Base-by-base conservation (phyloP, 2,888 invertebrate species). In the Zaprionus lineosus region DNA sequence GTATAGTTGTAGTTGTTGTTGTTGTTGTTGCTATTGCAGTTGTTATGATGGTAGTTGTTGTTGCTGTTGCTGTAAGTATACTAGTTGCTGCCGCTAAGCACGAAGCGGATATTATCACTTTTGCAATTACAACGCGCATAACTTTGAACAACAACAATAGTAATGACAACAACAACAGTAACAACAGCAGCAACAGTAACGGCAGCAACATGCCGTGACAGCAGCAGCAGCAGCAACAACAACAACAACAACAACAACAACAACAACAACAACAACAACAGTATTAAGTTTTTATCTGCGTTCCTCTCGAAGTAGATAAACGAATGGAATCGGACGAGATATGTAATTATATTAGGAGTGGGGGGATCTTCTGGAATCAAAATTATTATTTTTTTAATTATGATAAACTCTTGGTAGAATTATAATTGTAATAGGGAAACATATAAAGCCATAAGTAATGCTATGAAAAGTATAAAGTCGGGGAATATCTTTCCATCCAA, bases 31-130 rank as follows among this genome's bases (percentile, higher is more conserved):
- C 3, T 14, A 16, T 3, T 36, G 16, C 3, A 16, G 19, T 7
- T 18, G 9, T 4, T 33, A 24, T 12, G 2, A 24, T 33, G 31
- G 19, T 44, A 51, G 51, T 60, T 60, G 46, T 29, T 26, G 28
- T 3, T 36, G 16, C 3, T 36, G 19, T 7, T 18, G 9, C 2
- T 33, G 39, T 12, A 3, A 24, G 24, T 39, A 15, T 44, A 51
- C 44, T 60, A 52, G 46, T 29, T 26, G 48, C 36, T 53, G 63
- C 52, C 50, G 53, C 68, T 69, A 58, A 65, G 71, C 65, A 70
- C 60, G 62, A 71, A 71, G 67, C 71, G 71, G 71, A 72, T 71
- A 66, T 72, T 66, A 67, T 67, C 63, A 63, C 71, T 71, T 71
- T 63, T 72, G 56, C 72, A 71, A 71, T 71, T 71, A 68, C 70